Conservation (phyloP, 35 echinoderm and acorn worm species). For the Heliocidaris erythrogramma region DNA sequence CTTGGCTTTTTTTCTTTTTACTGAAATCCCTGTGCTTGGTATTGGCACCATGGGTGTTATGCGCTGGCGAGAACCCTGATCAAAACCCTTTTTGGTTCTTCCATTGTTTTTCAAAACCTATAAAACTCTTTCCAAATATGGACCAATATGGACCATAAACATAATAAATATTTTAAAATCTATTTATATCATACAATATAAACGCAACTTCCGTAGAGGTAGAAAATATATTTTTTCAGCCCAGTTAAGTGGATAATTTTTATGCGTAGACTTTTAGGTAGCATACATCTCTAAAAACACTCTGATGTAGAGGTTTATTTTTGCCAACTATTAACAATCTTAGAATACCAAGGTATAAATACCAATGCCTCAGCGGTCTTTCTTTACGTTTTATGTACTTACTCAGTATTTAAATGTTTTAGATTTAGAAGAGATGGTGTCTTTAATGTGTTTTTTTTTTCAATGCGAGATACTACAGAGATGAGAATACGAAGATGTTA, state of each 20-base stretch:
- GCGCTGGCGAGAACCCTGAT: too few species aligned
- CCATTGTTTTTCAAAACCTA: neutral
- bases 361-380: too few species aligned
- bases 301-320: neutral
- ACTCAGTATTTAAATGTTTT: neutral
- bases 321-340: neutral
- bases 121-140: neutral
- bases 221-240: neutral
- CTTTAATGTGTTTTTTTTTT: neutral
- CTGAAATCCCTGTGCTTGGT: too few species aligned
- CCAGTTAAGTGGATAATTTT: neutral
- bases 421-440: neutral
- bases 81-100: neutral
- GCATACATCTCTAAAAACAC: neutral
- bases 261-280: neutral
- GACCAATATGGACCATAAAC: neutral
- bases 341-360: neutral
- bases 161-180: neutral
- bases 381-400: neutral
- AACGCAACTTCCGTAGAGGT: neutral
- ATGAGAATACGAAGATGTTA: neutral
- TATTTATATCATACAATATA: neutral
- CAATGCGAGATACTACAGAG: neutral
- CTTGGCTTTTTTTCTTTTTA: too few species aligned
- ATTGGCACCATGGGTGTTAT: too few species aligned